Percentiles rank a stretch among this genome's conserved stretches.
phyloP scores from a whole-genome alignment of 2,888 invertebrate species.

The Eristalinus aeneus region DNA sequence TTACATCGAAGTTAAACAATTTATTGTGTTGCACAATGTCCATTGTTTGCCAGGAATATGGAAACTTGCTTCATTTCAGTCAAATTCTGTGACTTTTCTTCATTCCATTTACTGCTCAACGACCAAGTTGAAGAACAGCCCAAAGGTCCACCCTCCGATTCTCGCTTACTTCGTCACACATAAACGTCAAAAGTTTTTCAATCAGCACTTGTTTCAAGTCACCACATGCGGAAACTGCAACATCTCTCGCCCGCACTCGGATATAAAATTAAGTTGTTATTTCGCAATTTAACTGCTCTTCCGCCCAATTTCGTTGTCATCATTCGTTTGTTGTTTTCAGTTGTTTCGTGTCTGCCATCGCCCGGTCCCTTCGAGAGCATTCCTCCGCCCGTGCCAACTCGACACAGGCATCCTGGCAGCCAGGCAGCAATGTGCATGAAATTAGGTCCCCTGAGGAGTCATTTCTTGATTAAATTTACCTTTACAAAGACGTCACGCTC shows the following conservation, averaged over 20 bases:
- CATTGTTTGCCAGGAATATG: too few relatives aligned
- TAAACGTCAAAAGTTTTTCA: slow-evolving; percentile 16
- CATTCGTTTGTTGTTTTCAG: slow-evolving; percentile 52
- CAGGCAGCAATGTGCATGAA: slow-evolving; percentile 46
- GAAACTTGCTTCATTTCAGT: too few relatives aligned
- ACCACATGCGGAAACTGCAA: background rate
- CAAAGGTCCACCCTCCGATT: background rate
- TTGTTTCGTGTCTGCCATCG: slow-evolving; percentile 6
- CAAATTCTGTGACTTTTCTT: background rate
- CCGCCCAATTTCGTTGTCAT: slow-evolving; percentile 67
- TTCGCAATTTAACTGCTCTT: slow-evolving; percentile 64
- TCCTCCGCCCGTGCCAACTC: background rate
- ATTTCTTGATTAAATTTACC: slow-evolving; percentile 69
- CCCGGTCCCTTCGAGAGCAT: slow-evolving; percentile 34
- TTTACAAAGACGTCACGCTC: slow-evolving; percentile 60
- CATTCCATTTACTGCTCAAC: background rate
- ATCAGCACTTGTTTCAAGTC: slow-evolving; percentile 1
- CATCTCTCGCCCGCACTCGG: background rate
- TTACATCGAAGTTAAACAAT: too few relatives aligned
- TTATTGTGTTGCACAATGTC: too few relatives aligned
- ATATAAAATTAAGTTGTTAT: slow-evolving; percentile 57
- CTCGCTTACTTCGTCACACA: background rate
- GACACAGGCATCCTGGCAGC: background rate
- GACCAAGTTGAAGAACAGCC: background rate
- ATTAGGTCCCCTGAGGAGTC: slow-evolving; percentile 66